These are phyloP conservation scores for Tetramorium simillimum DNA, from an alignment of 1,140 invertebrate genomes.

Conservation along the genomic window DNA sequence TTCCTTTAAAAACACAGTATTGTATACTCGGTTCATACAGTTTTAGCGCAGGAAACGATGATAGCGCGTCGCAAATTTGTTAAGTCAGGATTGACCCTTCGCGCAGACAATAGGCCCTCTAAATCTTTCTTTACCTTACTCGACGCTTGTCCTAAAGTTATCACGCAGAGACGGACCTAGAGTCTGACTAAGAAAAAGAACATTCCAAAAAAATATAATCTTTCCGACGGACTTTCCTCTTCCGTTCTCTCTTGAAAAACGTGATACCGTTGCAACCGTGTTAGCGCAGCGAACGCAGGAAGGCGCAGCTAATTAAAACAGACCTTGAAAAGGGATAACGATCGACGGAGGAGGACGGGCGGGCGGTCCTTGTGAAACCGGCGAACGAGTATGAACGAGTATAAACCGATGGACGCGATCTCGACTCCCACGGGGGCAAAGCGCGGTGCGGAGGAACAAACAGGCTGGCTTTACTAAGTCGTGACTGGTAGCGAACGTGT, in stretches of 20 bases:
- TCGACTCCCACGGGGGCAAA: background rate
- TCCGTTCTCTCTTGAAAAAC: background rate
- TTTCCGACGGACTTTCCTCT: background rate
- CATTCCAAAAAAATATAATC: background rate
- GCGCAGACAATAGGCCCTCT: too few relatives aligned
- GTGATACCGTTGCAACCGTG: too few relatives aligned
- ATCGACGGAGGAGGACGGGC: background rate
- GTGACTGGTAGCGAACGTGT: too few relatives aligned
- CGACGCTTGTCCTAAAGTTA: background rate
- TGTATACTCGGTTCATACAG: too few relatives aligned
- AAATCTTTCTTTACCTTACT: background rate
- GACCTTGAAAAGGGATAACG: background rate
- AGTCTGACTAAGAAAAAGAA: background rate
- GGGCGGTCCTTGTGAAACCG: background rate
- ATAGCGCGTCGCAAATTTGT: background rate
- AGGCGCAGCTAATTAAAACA: slow-evolving; percentile 4
- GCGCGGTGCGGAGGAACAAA: background rate
- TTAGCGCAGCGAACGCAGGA: background rate
- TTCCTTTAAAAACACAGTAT: too few relatives aligned
- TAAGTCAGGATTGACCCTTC: background rate
- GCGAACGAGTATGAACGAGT: too few relatives aligned
- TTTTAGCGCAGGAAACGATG: background rate
- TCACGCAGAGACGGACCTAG: background rate
- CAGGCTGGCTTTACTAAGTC: slow-evolving; percentile 29
- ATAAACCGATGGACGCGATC: background rate